phyloP scores from a whole-genome alignment of 2,797 vertebrate genomes.

The Chrosomus eos region DNA sequence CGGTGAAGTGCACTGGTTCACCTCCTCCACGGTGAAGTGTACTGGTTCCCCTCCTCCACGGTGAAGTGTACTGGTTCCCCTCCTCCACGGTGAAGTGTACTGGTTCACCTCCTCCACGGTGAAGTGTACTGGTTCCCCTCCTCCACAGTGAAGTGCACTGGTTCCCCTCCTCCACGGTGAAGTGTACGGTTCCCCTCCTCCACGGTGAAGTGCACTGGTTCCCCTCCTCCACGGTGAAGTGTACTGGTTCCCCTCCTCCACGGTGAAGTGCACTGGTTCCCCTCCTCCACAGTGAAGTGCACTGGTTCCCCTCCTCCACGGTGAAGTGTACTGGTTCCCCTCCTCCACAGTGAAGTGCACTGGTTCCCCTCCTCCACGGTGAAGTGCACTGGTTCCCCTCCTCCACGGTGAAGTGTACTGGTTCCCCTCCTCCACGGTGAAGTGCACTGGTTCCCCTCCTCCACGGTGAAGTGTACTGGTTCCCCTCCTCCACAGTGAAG shows the following conservation, averaged over 20 bases:
- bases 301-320: slow-evolving; percentile 31
- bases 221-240: slow-evolving; percentile 42
- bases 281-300: slow-evolving; percentile 34
- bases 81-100: slow-evolving; percentile 29
- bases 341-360: slow-evolving; percentile 29
- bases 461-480: slow-evolving; percentile 38
- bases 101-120: slow-evolving; percentile 15
- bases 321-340: slow-evolving; percentile 55
- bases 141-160: slow-evolving; percentile 33
- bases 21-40: slow-evolving; percentile 35
- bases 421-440: slow-evolving; percentile 36
- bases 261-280: slow-evolving; percentile 49
- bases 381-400: slow-evolving; percentile 53
- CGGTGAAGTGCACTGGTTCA: too few relatives aligned
- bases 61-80: slow-evolving; percentile 55
- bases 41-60: slow-evolving; percentile 31
- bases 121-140: slow-evolving; percentile 53
- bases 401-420: slow-evolving; percentile 33
- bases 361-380: slow-evolving; percentile 33
- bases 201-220: slow-evolving; percentile 40
- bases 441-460: slow-evolving; percentile 50
- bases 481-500: slow-evolving; percentile 41
- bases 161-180: slow-evolving; percentile 36
- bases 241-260: slow-evolving; percentile 40
- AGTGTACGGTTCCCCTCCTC: slow-evolving; percentile 49